Evolutionary conservation across 2,113 vertebrate species (phyloP).

Genomic region (Pseudolaguvia tuberculata): DNA sequence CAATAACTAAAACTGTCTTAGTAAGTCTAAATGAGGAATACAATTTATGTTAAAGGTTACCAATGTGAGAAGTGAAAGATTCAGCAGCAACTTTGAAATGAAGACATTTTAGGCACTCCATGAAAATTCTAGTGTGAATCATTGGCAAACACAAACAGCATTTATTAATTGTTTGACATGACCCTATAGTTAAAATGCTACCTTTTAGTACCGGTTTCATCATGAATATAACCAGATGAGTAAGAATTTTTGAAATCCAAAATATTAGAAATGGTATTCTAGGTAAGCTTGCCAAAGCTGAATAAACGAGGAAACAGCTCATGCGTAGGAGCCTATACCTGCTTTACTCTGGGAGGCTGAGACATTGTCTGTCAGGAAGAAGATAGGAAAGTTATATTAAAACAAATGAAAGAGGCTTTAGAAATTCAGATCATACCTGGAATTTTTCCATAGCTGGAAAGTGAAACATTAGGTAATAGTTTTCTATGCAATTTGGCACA

Average conservation of each 20-base stretch:
- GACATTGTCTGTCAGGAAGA: conserved; percentile 73
- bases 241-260: background rate
- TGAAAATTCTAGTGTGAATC: background rate
- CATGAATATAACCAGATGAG: background rate
- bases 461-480: no score
- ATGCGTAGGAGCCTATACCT: conserved; percentile 73
- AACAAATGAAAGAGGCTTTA: conserved; percentile 49
- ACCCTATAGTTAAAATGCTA: background rate
- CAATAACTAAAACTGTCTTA: conserved; percentile 30
- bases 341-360: conserved; percentile 77
- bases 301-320: conserved; percentile 19
- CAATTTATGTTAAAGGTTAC: conserved; percentile 36
- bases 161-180: background rate
- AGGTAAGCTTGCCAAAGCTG: background rate
- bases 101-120: conserved; percentile 20
- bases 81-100: conserved; percentile 4
- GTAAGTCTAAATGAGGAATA: conserved; percentile 37
- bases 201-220: background rate
- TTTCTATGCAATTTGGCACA: background rate
- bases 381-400: conserved; percentile 57
- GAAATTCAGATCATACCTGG: conserved; percentile 8
- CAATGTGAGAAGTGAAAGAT: conserved; percentile 36
- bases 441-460: background rate
- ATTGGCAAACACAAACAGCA: background rate
- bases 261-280: conserved; percentile 22